Conservation (phyloP, 2,113 vertebrate species). For the Hypomesus transpacificus region DNA sequence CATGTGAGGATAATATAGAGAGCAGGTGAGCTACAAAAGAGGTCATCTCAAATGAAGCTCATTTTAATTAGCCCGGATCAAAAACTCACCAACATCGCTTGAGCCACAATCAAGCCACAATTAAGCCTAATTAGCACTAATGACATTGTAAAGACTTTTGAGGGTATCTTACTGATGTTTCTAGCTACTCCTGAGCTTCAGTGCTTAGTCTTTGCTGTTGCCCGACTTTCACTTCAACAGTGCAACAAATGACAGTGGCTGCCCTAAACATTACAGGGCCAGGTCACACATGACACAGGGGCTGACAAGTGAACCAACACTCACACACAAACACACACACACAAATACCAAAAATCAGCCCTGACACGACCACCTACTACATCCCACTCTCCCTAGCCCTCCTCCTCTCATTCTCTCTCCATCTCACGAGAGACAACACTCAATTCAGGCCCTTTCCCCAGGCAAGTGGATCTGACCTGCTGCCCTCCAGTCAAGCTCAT, state of each 20-base stretch:
- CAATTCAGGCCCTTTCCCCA: constrained; percentile 72
- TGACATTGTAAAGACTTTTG: too few relatives aligned
- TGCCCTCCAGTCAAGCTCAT: constrained; percentile 75
- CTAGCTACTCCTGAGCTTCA: neutral
- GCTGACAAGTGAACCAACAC: constrained; percentile 72
- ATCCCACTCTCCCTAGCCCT: constrained; percentile 48
- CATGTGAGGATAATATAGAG: neutral
- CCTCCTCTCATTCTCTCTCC: constrained; percentile 51
- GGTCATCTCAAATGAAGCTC: neutral
- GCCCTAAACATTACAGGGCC: constrained; percentile 73
- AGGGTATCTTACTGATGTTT: too few relatives aligned
- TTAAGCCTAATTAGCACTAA: too few relatives aligned
- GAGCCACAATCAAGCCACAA: neutral
- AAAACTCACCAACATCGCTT: neutral
- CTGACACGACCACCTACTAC: constrained; percentile 58
- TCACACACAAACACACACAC: constrained; percentile 31
- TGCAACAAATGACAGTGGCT: constrained; percentile 73
- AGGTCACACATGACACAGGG: constrained; percentile 70
- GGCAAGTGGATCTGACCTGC: constrained; percentile 81
- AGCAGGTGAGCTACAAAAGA: neutral
- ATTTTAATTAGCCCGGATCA: neutral
- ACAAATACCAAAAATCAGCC: constrained; percentile 47
- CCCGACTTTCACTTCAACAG: constrained; percentile 60
- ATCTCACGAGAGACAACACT: constrained; percentile 72
- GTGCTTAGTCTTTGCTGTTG: constrained; percentile 30